Evolutionary conservation across 2,113 vertebrate genomes (phyloP), one percentile per base, ranked within the genome.

Genomic region (Hypanus sabinus): DNA sequence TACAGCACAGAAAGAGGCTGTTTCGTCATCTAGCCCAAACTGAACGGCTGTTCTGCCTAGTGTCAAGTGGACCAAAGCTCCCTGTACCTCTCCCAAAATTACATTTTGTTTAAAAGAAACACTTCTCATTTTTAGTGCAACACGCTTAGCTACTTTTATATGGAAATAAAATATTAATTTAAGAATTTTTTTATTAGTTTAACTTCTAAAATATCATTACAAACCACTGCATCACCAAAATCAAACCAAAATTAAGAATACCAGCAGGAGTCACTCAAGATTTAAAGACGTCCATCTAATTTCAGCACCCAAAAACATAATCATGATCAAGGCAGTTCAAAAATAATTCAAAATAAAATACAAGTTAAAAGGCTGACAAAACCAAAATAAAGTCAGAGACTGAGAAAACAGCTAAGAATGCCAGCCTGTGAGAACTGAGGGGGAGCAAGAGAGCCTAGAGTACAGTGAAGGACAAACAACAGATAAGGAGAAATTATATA

Each of bases 111-210:
- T n/a, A 38, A 55, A 85, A 57, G 27, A 11, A 87, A 62, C 55
- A 60, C 22, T 62, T 62, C 46, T 46, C 46, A 24, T 62, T 30
- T 83, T 55, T 9, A 46, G 24, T 27, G 60, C 57, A 88, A 62
- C 12, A 30, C 12, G 3, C 11, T 88, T 16, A n/a, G 14, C 57
- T 27, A n/a, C 38, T 88, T 12, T 62, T 62, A 88, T n/a, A 22
- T 55, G 6, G 46, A 83, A 83, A 83, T 83, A 38, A 83, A 83
- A 83, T 46, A 12, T 87, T 27, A 87, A 87, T n/a, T 87, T 87
- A 60, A 88, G 57, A 88, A 60, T 27, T 62, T 62, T 62, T 60
- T 14, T 60, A 88, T 62, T 16, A 88, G 62, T 88, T 88, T 30
- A 60, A 10, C 83, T 60, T 18, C 24, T 62, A 88, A n/a, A 76